Percentiles rank a stretch among this genome's conserved stretches.
Evolutionary conservation across 2,888 invertebrate genomes (phyloP).

Genomic region (Spatulosminthurus flaviceps): DNA sequence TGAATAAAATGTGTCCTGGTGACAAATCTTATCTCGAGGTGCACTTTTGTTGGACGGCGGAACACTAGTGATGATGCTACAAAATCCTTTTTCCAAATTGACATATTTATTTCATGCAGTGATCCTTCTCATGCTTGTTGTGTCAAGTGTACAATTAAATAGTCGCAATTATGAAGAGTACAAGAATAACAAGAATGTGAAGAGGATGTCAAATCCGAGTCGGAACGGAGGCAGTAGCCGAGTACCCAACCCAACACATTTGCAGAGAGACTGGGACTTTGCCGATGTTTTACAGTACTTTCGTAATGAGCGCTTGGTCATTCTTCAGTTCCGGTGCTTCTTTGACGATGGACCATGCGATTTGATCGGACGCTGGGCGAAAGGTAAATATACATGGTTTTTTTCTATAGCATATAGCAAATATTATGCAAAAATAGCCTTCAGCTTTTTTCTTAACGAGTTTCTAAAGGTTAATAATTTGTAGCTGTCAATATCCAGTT

Average conservation of each 20-base stretch:
- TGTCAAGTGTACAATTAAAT: conserved; percentile 34
- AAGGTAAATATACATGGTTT: conserved; percentile 29
- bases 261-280: conserved; percentile 44
- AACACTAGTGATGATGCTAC: conserved; percentile 3
- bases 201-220: conserved; percentile 34
- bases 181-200: conserved; percentile 21
- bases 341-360: conserved; percentile 47
- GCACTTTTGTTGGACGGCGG: conserved; percentile 3
- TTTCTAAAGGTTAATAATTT: too few species aligned
- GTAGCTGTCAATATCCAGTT: too few species aligned
- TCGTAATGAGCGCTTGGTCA: conserved; percentile 46
- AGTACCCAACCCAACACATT: background rate
- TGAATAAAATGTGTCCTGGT: background rate
- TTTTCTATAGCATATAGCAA: background rate
- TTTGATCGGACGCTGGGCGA: conserved; percentile 34
- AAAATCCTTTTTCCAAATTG: background rate
- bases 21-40: background rate
- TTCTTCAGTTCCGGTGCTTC: conserved; percentile 45
- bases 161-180: conserved; percentile 44
- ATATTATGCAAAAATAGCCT: background rate
- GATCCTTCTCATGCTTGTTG: conserved; percentile 20
- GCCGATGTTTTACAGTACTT: conserved; percentile 47
- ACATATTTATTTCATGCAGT: conserved; percentile 20
- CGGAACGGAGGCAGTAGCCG: conserved; percentile 5
- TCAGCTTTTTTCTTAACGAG: too few species aligned